Conservation (phyloP, 2,888 invertebrate species). For the Callimorpha dominula region DNA sequence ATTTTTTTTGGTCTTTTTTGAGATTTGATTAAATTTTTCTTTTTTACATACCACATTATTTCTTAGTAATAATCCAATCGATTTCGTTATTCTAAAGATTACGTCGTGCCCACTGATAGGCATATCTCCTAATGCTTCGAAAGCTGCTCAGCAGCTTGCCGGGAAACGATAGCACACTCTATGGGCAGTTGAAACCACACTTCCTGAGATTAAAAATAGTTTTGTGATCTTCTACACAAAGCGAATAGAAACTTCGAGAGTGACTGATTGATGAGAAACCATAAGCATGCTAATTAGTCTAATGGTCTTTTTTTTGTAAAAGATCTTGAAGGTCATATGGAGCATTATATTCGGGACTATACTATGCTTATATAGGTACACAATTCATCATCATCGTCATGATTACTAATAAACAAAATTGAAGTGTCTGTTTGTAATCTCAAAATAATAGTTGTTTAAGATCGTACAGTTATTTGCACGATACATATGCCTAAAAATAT, state of each 20-base stretch:
- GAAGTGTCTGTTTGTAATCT: too few species aligned
- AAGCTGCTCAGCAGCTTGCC: background rate
- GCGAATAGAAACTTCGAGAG: conserved; percentile 3
- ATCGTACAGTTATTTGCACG: too few species aligned
- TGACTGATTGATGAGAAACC: background rate
- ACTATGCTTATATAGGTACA: too few species aligned
- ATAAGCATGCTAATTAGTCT: background rate
- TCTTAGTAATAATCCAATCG: background rate
- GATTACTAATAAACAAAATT: too few species aligned
- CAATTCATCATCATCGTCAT: too few species aligned
- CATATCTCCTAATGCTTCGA: conserved; percentile 5
- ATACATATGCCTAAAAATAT: too few species aligned
- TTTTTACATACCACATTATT: too few species aligned
- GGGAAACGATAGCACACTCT: conserved; percentile 4
- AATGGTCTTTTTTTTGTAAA: background rate
- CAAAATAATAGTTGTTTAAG: too few species aligned
- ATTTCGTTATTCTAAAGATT: background rate
- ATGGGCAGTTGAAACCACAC: background rate
- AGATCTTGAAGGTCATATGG: background rate
- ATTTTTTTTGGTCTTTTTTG: too few species aligned
- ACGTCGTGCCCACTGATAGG: background rate
- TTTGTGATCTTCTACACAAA: conserved; percentile 9
- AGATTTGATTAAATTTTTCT: too few species aligned
- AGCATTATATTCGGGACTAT: background rate
- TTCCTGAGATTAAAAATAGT: conserved; percentile 21